phyloP scores from a whole-genome alignment of 2,888 invertebrate species.

The Heliconius ismenius region DNA sequence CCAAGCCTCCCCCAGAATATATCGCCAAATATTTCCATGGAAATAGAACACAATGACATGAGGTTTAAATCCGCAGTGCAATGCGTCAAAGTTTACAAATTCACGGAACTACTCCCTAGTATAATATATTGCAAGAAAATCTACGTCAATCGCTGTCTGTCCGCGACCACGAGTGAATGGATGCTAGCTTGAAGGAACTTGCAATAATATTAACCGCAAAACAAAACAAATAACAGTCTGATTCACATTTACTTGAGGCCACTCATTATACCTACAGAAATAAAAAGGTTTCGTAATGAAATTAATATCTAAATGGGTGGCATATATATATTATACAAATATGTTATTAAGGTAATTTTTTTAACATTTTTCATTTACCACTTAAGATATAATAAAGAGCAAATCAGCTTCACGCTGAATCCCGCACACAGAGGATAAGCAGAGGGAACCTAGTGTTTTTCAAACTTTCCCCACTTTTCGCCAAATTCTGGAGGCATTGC shows the following conservation, averaged over 20 bases:
- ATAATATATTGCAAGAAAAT: constrained; percentile 21
- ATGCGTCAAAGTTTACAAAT: constrained; percentile 26
- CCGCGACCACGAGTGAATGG: background rate
- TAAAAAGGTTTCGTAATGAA: constrained; percentile 21
- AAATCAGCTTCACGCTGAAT: background rate
- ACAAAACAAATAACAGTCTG: constrained; percentile 28
- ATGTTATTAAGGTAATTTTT: background rate
- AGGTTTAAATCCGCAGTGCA: background rate
- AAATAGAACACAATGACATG: background rate
- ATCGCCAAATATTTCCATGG: too few relatives aligned
- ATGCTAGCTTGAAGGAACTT: constrained; percentile 15
- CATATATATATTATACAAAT: background rate
- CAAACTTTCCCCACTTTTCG: too few relatives aligned
- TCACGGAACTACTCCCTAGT: constrained; percentile 15
- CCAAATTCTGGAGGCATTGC: too few relatives aligned
- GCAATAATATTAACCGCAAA: constrained; percentile 5
- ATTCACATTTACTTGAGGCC: constrained; percentile 22
- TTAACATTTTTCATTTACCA: too few relatives aligned
- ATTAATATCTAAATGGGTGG: background rate
- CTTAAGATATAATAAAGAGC: background rate
- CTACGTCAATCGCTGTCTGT: constrained; percentile 27
- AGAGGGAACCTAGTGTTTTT: too few relatives aligned
- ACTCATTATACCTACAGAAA: constrained; percentile 27
- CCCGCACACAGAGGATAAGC: too few relatives aligned
- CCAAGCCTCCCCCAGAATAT: too few relatives aligned